Percentiles rank a stretch among this genome's conserved stretches.
Conservation (phyloP, 2,797 vertebrate species). For the Trachurus trachurus region DNA sequence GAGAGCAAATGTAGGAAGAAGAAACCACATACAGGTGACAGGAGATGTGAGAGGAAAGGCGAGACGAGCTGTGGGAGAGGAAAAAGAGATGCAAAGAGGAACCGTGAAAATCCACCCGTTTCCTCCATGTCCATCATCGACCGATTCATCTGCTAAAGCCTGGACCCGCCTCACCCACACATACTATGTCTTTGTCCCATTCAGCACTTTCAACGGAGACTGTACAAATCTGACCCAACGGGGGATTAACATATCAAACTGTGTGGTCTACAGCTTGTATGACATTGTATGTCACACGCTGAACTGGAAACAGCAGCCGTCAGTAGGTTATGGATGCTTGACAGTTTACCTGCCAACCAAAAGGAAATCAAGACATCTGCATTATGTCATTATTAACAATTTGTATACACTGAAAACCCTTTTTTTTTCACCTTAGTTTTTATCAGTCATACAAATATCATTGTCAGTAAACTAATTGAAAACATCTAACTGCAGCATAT, state of each 20-base stretch:
- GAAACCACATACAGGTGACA: slow-evolving; percentile 51
- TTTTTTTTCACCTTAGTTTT: no score
- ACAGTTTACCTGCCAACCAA: neutral
- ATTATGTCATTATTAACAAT: neutral
- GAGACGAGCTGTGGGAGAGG: slow-evolving; percentile 58
- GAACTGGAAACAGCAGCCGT: neutral
- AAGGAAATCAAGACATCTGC: neutral
- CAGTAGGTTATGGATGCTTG: neutral
- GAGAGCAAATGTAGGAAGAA: slow-evolving; percentile 39
- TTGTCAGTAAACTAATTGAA: neutral
- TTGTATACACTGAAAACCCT: no score
- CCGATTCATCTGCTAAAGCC: slow-evolving; percentile 38
- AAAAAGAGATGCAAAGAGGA: slow-evolving; percentile 54
- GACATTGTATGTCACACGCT: neutral
- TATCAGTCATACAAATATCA: neutral
- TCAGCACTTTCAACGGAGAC: slow-evolving; percentile 27
- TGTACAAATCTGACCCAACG: slow-evolving; percentile 3
- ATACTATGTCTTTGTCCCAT: slow-evolving; percentile 31
- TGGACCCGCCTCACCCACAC: slow-evolving; percentile 17
- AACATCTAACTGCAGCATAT: neutral
- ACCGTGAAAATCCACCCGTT: slow-evolving; percentile 59
- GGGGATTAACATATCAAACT: slow-evolving; percentile 28
- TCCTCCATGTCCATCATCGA: slow-evolving; percentile 64
- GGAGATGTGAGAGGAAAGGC: slow-evolving; percentile 43
- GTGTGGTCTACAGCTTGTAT: slow-evolving; percentile 15